Conservation (phyloP, 2,888 invertebrate species). For the Oligia latruncula region DNA sequence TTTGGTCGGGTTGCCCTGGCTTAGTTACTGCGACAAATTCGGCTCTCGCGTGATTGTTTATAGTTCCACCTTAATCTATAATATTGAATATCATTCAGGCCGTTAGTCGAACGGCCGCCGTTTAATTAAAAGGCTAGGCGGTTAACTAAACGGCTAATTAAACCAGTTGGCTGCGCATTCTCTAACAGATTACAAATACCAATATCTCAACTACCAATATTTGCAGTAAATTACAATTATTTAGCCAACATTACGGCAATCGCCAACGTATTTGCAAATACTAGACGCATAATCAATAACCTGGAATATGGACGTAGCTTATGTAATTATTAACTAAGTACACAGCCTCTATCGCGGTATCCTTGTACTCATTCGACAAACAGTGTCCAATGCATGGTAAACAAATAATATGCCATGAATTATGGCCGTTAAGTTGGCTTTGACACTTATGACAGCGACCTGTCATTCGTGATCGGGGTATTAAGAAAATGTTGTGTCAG, state of each 20-base stretch:
- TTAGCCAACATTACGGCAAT: slow-evolving; percentile 59
- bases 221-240: slow-evolving; percentile 62
- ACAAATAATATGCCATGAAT: slow-evolving; percentile 85
- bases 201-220: slow-evolving; percentile 17
- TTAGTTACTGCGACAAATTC: too few relatives aligned
- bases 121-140: too few relatives aligned
- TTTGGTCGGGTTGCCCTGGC: too few relatives aligned
- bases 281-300: slow-evolving; percentile 80
- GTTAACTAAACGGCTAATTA: too few relatives aligned
- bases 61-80: too few relatives aligned
- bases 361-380: slow-evolving; percentile 87
- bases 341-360: slow-evolving; percentile 85
- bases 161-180: too few relatives aligned
- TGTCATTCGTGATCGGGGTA: slow-evolving; percentile 42
- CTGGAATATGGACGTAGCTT: slow-evolving; percentile 77
- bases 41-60: too few relatives aligned
- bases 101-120: too few relatives aligned
- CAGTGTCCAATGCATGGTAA: slow-evolving; percentile 83
- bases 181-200: not conserved
- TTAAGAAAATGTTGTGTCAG: slow-evolving; percentile 37
- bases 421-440: slow-evolving; percentile 76
- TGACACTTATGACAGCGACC: slow-evolving; percentile 42
- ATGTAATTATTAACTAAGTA: slow-evolving; percentile 88
- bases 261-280: slow-evolving; percentile 72
- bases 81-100: too few relatives aligned